Base-by-base conservation (phyloP, 2,888 invertebrate species). In the Eristalinus aeneus region DNA sequence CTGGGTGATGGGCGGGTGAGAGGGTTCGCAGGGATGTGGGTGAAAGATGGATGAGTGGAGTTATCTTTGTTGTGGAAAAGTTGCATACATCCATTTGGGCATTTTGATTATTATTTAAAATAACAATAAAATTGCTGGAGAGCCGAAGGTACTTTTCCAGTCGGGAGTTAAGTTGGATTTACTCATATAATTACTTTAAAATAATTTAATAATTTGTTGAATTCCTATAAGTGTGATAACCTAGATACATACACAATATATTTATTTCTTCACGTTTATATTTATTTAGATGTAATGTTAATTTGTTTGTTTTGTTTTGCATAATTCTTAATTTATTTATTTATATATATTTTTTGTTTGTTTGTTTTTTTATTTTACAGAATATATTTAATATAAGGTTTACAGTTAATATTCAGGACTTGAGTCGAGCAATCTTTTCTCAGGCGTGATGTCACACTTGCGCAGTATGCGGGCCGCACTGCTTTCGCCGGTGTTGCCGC, bases 351-450 rank as follows among this genome's bases (percentile, higher is more conserved):
- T 46, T 56, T 32, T 22, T 39, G 67, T 61, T 72, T 75, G 72
- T 79, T 60, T 39, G n/a, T 46, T 16, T 32, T 22, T 39, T 65
- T 73, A 85, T 73, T 85, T 85, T 85, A 85, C 85, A 85, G 81
- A 85, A 81, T 85, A 81, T 75, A 71, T 75, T 77, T 81, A 82
- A 82, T 80, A 82, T 82, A 86, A 74, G 56, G 54, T 86, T 86
- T 86, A 82, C 46, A 81, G 74, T 89, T 89, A 93, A 88, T 92
- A 93, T 88, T 93, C 93, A 86, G 92, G 91, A 91, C 92, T 92
- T 88, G 93, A 92, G 89, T 93, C 93, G 82, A 93, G 92, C 88
- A 93, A 90, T 61, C 93, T 90, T 89, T 93, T 93, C 88, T 93
- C 93, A 36, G 93, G 93, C 87, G 93, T 93, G 79, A 93, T 89